Evolutionary conservation across 2,888 invertebrate species (phyloP), one percentile per base, ranked within the genome.

Genomic region (Mystacides longicornis): DNA sequence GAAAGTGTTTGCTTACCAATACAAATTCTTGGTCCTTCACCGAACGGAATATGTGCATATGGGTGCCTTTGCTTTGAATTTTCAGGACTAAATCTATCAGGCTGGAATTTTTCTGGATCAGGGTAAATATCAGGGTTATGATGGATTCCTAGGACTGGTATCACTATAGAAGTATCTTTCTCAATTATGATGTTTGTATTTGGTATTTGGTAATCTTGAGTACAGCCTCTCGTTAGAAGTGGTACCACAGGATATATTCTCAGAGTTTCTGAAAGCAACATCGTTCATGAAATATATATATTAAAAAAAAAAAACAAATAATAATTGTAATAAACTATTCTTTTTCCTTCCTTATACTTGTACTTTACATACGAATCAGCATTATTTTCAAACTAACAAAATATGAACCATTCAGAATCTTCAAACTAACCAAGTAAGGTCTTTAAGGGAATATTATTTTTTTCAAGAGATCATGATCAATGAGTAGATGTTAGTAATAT

Each of bases 221-320:
- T 64, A 43, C 63, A 62, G 21, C 55, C 51, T 23, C 67, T 58
- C 33, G 62, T 60, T 11, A 67, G 3, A 5, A 64, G 55, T 1
- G 65, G 60, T 2, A 67, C 61, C 1, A 68, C 65, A 11, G 72
- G 69, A 56, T 68, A 69, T 47, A 67, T 63, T 19, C 73, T 60
- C 21, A 72, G 62, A 1, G 70, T 67, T 64, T 73, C 72, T 58
- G 61, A 11, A 51, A 33, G 19, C 19, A 50, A 42, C 18, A 33
- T 37, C 16, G 37, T 37, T 4, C 14, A 27, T 11, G 27, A 27
- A 27, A 27, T 27, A 27, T 7, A 14, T 7, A 7, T 3, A 3
- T 14, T 37, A 37, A 7, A 37, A 37, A 37, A 7, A 37, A 37
- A 37, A 3, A 37, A 37, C 4, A 37, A 37, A 37, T 37, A 3